Conservation (phyloP, 2,797 vertebrate genomes). For the Helarctos malayanus region DNA sequence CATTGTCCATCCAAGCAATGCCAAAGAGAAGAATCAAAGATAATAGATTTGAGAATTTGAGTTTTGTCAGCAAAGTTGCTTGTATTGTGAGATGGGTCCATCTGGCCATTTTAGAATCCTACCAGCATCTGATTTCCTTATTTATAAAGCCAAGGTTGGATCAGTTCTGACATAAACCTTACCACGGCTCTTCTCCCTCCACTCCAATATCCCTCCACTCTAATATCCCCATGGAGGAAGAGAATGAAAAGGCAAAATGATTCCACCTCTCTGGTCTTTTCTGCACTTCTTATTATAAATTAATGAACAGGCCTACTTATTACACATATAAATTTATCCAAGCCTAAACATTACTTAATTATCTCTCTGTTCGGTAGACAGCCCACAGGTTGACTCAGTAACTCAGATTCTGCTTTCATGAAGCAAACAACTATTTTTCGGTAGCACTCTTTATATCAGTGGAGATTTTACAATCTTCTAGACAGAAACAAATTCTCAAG, state of each 20-base stretch:
- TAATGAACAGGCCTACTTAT: neutral
- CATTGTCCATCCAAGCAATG: neutral
- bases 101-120: neutral
- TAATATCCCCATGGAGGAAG: neutral
- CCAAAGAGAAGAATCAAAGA: neutral
- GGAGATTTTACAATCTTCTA: slow-evolving; percentile 20
- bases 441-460: neutral
- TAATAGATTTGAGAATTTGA: neutral
- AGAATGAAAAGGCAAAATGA: neutral
- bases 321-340: neutral
- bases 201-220: neutral
- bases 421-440: neutral
- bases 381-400: neutral
- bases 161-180: rapidly evolving
- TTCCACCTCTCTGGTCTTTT: neutral
- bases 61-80: neutral
- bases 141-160: neutral
- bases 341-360: neutral
- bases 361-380: neutral
- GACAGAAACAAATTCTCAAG: neutral
- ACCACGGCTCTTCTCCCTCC: rapidly evolving
- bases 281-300: neutral
- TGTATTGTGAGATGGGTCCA: neutral
- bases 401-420: neutral
- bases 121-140: neutral